Evolutionary conservation across 2,113 vertebrate genomes (phyloP).

Genomic region (Myodes glareolus): DNA sequence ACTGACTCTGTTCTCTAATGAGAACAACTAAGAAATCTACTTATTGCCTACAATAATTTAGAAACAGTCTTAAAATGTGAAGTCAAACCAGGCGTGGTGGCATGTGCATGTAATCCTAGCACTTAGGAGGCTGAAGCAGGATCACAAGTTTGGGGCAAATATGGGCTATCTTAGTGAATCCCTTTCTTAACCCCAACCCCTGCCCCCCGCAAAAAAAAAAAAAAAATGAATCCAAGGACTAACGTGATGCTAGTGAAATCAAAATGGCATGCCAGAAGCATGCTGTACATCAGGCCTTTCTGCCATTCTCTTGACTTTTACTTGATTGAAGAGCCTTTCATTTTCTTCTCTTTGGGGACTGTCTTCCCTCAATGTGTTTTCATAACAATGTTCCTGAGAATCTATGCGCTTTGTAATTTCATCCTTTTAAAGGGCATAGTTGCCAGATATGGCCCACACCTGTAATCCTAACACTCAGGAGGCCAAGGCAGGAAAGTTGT

Average conservation of each 20-base stretch:
- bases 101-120: neutral
- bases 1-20: constrained; percentile 61
- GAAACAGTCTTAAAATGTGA: constrained; percentile 42
- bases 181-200: neutral
- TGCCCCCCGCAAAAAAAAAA: neutral
- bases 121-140: neutral
- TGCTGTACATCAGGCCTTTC: neutral
- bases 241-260: constrained; percentile 31
- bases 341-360: constrained; percentile 37
- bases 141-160: constrained; percentile 1
- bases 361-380: constrained; percentile 49
- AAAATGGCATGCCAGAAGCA: constrained; percentile 13
- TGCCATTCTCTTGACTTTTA: constrained; percentile 8
- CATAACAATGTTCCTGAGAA: constrained; percentile 9
- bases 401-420: neutral
- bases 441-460: neutral
- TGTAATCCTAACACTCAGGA: neutral
- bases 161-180: neutral
- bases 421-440: constrained; percentile 30
- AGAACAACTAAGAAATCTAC: constrained; percentile 56
- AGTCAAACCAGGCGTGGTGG: constrained; percentile 9
- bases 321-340: constrained; percentile 53
- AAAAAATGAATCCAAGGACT: constrained; percentile 47
- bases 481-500: neutral
- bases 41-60: constrained; percentile 45